These are phyloP conservation scores for Lycodopsis pacificus DNA, from an alignment of 2,797 vertebrate genomes.

Conservation along the genomic window DNA sequence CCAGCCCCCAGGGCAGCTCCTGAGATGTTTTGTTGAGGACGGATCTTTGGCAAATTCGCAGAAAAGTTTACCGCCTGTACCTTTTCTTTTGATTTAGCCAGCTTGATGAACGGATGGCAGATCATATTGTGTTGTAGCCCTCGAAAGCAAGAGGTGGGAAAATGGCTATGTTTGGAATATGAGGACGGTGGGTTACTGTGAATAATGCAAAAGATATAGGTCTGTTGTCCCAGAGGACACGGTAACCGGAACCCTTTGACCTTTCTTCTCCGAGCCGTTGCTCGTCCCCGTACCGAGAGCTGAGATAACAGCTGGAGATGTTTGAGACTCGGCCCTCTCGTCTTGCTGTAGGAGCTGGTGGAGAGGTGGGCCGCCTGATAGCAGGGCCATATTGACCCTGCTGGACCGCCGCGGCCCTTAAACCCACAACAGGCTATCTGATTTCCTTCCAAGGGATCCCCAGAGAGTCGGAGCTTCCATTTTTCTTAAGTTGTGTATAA, in stretches of 20 bases:
- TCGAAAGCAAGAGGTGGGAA: constrained; percentile 13
- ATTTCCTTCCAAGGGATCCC: constrained; percentile 93
- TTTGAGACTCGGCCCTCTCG: constrained; percentile 61
- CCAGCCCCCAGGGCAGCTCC: constrained; percentile 23
- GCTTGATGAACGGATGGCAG: not conserved
- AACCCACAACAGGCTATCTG: constrained; percentile 89
- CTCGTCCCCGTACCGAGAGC: constrained; percentile 35
- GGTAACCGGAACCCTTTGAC: constrained; percentile 82
- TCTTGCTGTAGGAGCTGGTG: constrained; percentile 75
- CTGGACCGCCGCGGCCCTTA: constrained; percentile 86
- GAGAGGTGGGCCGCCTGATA: constrained; percentile 64
- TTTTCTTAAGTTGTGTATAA: constrained; percentile 92
- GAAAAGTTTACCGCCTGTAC: not conserved
- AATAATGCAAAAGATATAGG: constrained; percentile 76
- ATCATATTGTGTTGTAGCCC: constrained; percentile 2
- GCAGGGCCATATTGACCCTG: constrained; percentile 88
- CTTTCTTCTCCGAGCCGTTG: constrained; percentile 62
- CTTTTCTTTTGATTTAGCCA: not conserved
- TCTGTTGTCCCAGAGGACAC: constrained; percentile 70
- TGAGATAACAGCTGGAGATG: constrained; percentile 78
- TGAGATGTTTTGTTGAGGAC: constrained; percentile 12
- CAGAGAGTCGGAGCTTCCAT: constrained; percentile 87
- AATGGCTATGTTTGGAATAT: constrained; percentile 49
- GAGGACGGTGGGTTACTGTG: constrained; percentile 46
- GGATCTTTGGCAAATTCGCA: constrained; percentile 5